Conservation (phyloP, 1,140 invertebrate species). For the Meloidogyne floridensis region DNA sequence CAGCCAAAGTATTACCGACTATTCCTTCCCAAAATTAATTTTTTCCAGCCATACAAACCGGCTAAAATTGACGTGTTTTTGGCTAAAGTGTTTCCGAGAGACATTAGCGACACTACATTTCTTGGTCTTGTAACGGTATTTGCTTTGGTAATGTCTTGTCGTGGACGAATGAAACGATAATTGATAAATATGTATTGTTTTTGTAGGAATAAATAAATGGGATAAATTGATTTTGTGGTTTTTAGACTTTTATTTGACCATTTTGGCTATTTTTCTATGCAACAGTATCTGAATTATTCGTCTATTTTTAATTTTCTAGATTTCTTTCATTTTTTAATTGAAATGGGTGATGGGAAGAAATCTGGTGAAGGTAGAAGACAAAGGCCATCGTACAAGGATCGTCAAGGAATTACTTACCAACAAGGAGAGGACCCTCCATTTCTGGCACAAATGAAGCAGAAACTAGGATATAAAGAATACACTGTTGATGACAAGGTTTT, state of each 20-base stretch:
- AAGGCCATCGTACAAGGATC: slow-evolving; percentile 56
- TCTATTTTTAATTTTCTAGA: too few species aligned
- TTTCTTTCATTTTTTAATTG: too few species aligned
- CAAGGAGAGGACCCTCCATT: slow-evolving; percentile 53
- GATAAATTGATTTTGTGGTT: too few species aligned
- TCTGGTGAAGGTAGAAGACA: neutral
- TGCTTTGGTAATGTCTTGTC: neutral
- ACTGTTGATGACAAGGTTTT: slow-evolving; percentile 56
- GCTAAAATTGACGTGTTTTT: neutral
- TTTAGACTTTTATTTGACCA: too few species aligned
- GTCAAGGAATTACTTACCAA: slow-evolving; percentile 47
- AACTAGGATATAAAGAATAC: slow-evolving; percentile 53
- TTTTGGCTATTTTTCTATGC: neutral
- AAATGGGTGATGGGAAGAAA: neutral
- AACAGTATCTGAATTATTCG: too few species aligned
- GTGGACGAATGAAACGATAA: neutral
- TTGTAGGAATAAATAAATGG: too few species aligned
- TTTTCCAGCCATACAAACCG: neutral
- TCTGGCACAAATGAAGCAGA: slow-evolving; percentile 48
- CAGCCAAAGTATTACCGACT: too few species aligned
- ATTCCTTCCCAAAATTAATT: neutral
- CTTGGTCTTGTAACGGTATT: neutral
- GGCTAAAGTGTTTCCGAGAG: neutral
- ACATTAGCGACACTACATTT: neutral
- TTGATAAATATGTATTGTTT: neutral